Conservation (phyloP, 1,140 invertebrate species). For the Pararge aegeria region DNA sequence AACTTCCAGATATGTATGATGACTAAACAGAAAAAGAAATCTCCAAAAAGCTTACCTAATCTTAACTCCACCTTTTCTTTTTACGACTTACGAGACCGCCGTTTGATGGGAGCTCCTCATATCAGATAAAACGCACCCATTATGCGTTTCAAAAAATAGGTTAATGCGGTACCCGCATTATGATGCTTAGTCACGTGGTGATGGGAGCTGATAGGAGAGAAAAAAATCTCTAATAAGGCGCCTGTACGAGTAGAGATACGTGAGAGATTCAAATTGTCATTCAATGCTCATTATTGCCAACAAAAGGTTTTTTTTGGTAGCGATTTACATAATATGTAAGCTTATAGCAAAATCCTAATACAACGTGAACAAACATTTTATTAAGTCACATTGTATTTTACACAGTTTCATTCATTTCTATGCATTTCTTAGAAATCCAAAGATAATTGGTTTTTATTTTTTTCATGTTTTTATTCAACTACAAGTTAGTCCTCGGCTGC, state of each 20-base stretch:
- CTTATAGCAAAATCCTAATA: no score
- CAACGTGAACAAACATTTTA: no score
- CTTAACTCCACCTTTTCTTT: conserved; percentile 9
- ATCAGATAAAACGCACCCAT: conserved; percentile 51
- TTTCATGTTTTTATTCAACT: no score
- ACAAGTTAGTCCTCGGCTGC: no score
- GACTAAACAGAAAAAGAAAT: background rate
- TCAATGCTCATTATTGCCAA: no score
- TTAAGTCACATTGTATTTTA: no score
- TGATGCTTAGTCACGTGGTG: conserved; percentile 33
- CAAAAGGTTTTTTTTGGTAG: no score
- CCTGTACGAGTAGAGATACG: background rate
- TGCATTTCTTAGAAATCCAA: no score
- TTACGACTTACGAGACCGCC: conserved; percentile 40
- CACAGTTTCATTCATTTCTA: no score
- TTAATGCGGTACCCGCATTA: conserved; percentile 41
- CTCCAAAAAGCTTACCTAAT: background rate
- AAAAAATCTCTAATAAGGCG: conserved; percentile 28
- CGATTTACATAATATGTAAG: background rate
- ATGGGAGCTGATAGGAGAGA: conserved; percentile 25
- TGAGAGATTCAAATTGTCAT: background rate
- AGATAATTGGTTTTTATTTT: no score
- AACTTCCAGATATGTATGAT: no score
- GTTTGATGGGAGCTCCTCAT: conserved; percentile 39
- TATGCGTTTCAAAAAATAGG: conserved; percentile 50